Conservation (phyloP, 2,888 invertebrate genomes). For the Linyphia triangularis region DNA sequence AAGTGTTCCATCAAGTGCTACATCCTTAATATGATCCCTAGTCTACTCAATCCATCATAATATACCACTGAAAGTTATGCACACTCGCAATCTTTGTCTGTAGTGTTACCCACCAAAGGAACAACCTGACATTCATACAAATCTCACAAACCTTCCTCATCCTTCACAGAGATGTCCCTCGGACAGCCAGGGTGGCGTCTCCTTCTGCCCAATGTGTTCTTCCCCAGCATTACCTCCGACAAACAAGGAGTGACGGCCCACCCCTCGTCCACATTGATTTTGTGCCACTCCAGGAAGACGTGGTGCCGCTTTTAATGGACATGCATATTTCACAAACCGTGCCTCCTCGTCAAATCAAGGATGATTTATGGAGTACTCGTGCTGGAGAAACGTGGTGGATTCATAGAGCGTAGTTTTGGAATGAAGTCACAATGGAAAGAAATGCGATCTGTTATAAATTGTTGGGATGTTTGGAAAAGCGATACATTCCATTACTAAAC, state of each 20-base stretch:
- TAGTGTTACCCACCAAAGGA: too few species aligned
- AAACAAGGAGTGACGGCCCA: constrained; percentile 45
- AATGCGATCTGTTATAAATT: not conserved
- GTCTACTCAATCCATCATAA: too few species aligned
- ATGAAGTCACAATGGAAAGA: too few species aligned
- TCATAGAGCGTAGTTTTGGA: not conserved
- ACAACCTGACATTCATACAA: too few species aligned
- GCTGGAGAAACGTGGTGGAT: not conserved
- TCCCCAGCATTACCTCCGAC: constrained; percentile 46
- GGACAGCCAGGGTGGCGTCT: constrained; percentile 24
- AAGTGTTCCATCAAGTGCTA: too few species aligned
- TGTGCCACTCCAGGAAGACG: constrained; percentile 21
- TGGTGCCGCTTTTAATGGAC: constrained; percentile 30
- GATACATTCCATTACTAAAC: not conserved
- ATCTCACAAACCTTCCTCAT: too few species aligned
- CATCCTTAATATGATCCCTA: too few species aligned
- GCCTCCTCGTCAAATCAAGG: not conserved
- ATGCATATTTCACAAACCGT: constrained; percentile 16
- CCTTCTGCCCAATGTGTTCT: constrained; percentile 34
- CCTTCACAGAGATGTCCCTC: not conserved
- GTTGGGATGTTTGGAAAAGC: not conserved
- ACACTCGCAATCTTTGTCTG: too few species aligned
- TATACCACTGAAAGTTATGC: too few species aligned
- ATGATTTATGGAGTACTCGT: constrained; percentile 33
- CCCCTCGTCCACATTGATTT: constrained; percentile 54